phyloP scores from a whole-genome alignment of 1,140 invertebrate genomes.

The Pomacea maculata region DNA sequence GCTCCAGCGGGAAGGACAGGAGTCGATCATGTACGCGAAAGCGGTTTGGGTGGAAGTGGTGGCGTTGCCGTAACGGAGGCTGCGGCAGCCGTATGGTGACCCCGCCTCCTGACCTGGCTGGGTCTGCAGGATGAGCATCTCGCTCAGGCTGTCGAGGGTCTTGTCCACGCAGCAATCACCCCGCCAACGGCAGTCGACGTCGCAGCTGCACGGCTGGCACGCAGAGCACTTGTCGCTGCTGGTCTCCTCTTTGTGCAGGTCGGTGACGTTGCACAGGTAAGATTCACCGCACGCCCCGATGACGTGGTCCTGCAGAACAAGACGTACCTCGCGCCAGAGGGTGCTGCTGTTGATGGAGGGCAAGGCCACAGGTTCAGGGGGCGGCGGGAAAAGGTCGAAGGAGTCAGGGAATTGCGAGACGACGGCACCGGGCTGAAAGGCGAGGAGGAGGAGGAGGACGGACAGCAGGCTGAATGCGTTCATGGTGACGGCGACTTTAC shows the following conservation, averaged over 20 bases:
- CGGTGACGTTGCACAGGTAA: conserved; percentile 5
- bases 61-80: not conserved
- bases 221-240: not conserved
- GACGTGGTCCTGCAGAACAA: not conserved
- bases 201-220: conserved; percentile 13
- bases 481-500: no score
- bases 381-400: no score
- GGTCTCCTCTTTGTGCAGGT: not conserved
- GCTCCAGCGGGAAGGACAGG: not conserved
- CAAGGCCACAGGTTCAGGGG: not conserved
- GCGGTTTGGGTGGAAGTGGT: not conserved
- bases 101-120: not conserved
- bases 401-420: no score
- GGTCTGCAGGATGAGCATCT: not conserved
- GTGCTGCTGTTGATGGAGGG: not conserved
- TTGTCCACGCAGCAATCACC: conserved; percentile 19
- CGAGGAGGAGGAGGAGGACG: no score
- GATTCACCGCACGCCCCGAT: not conserved
- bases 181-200: not conserved
- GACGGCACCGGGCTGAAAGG: no score
- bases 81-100: conserved; percentile 1
- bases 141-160: not conserved
- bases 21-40: conserved; percentile 21
- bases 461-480: no score
- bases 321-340: not conserved